These are phyloP conservation scores for Hoplostethus atlanticus DNA, from an alignment of 2,797 vertebrate species.

Conservation along the genomic window DNA sequence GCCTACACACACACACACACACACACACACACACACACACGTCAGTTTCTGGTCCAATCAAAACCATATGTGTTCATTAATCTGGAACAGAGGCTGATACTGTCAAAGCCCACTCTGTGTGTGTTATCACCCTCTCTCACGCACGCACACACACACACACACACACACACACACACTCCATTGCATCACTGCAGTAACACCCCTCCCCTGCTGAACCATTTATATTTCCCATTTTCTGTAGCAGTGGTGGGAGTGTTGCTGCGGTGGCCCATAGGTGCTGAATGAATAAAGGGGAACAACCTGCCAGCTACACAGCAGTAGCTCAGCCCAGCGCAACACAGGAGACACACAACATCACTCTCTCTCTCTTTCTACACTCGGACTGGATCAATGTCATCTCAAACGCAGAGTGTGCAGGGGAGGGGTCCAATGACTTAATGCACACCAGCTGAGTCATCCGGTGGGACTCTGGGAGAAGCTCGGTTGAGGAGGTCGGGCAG, in stretches of 20 bases:
- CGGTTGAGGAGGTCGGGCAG: not conserved
- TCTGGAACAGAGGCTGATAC: conserved; percentile 25
- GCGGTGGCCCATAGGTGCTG: no score
- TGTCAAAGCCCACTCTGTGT: conserved; percentile 2
- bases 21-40: conserved; percentile 23
- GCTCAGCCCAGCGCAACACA: not conserved
- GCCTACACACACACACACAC: conserved; percentile 74
- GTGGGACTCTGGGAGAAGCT: not conserved
- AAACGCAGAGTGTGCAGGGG: conserved; percentile 26
- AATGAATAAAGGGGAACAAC: not conserved
- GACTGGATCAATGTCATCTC: conserved; percentile 41
- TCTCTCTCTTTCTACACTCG: conserved; percentile 16
- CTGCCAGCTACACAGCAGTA: not conserved
- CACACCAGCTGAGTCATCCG: conserved; percentile 35
- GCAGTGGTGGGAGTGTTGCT: not conserved
- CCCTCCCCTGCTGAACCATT: not conserved
- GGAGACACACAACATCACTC: conserved; percentile 7
- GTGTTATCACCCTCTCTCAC: conserved; percentile 19
- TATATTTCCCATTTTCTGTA: no score
- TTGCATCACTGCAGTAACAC: not conserved
- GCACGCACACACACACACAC: not conserved
- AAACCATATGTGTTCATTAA: conserved; percentile 34
- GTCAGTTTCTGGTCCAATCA: conserved; percentile 33
- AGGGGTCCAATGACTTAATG: conserved; percentile 27
- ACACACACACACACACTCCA: not conserved